Evolutionary conservation across 2,113 vertebrate species (phyloP).

Genomic region (Alexandromys fortis): DNA sequence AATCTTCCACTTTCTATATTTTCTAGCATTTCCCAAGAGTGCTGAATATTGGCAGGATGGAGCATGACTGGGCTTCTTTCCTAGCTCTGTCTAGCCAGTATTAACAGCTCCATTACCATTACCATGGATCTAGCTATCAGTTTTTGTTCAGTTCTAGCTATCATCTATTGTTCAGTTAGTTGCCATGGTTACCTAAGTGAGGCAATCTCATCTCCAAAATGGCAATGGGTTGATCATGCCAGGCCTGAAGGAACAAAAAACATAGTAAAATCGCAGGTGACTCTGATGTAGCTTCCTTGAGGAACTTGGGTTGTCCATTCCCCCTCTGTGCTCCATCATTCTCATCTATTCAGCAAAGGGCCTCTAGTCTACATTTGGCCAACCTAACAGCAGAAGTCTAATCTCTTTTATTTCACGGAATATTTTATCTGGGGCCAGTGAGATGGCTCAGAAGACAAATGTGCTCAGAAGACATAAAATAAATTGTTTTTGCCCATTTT

Average conservation of each 20-base stretch:
- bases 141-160: not conserved
- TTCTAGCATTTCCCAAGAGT: not conserved
- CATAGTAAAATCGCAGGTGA: not conserved
- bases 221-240: not conserved
- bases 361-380: not conserved
- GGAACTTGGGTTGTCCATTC: too few relatives aligned
- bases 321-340: not conserved
- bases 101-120: not conserved
- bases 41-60: fast-evolving
- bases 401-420: not conserved
- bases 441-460: not conserved
- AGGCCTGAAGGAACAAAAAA: not conserved
- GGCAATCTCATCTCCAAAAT: not conserved
- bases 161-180: not conserved
- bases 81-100: not conserved
- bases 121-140: not conserved
- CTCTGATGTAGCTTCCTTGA: not conserved
- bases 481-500: not conserved
- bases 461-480: too few relatives aligned
- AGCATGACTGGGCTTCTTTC: not conserved
- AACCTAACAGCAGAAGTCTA: not conserved
- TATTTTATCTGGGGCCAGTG: not conserved
- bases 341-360: not conserved
- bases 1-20: not conserved
- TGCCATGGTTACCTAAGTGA: not conserved